A percentile compares a stretch with the other conserved stretches of the same genome.
Conservation (phyloP, 2,113 vertebrate species). For the Hypanus sabinus region DNA sequence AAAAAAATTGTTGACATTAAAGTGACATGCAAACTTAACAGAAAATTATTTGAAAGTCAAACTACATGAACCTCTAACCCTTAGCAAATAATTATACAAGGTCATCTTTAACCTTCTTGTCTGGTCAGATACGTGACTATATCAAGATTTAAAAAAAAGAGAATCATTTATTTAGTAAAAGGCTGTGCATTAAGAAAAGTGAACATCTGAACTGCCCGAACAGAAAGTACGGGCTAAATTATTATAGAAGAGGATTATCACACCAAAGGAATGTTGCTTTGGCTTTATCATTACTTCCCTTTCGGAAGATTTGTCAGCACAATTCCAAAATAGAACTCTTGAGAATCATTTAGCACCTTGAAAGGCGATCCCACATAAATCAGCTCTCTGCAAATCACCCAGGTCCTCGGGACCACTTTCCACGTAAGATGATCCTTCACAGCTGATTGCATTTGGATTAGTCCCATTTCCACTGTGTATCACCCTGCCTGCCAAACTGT, state of each 20-base stretch:
- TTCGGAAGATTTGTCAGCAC: background rate
- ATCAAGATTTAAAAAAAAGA: background rate
- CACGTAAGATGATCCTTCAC: slow-evolving; percentile 54
- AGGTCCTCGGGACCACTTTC: slow-evolving; percentile 39
- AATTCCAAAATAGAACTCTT: background rate
- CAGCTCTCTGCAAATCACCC: slow-evolving; percentile 41
- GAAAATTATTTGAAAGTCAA: background rate
- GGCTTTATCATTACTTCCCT: background rate
- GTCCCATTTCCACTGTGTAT: slow-evolving; percentile 50
- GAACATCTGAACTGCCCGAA: background rate
- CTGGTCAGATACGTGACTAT: background rate
- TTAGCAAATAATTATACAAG: background rate
- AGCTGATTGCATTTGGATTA: slow-evolving; percentile 51
- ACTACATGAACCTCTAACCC: background rate
- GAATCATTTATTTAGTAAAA: background rate
- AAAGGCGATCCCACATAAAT: slow-evolving; percentile 49
- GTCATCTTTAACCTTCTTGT: background rate
- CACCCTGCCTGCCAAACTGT: slow-evolving; percentile 34
- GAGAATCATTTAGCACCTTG: slow-evolving; percentile 44
- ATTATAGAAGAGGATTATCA: background rate
- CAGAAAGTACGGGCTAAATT: background rate
- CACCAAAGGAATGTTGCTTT: background rate
- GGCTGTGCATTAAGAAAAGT: background rate
- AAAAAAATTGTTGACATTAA: background rate
- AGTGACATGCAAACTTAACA: background rate